These are phyloP conservation scores for Gallinago stenura DNA, from an alignment of 2,797 vertebrate genomes.

Conservation along the genomic window DNA sequence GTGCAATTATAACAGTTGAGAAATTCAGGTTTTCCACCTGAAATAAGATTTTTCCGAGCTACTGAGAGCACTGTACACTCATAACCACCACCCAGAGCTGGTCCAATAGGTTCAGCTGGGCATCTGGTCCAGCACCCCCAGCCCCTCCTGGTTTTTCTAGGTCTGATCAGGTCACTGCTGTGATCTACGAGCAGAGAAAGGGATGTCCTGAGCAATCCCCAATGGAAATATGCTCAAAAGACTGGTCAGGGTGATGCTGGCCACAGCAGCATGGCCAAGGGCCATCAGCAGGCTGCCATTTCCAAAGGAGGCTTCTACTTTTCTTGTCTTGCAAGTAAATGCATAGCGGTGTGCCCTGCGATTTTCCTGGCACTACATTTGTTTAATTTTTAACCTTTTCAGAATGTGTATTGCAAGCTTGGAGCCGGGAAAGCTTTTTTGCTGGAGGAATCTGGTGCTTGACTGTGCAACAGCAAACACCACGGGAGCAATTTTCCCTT, in stretches of 20 bases:
- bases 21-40: not conserved
- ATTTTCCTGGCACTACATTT: not conserved
- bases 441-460: not conserved
- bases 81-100: not conserved
- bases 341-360: fast-evolving
- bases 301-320: not conserved
- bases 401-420: not conserved
- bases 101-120: not conserved
- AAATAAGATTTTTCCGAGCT: not conserved
- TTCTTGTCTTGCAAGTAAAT: not conserved
- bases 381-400: not conserved
- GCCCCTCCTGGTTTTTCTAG: not conserved
- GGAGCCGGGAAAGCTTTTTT: not conserved
- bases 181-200: not conserved
- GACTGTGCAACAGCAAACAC: not conserved
- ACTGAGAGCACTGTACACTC: not conserved
- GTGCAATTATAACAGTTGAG: not conserved
- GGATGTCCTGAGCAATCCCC: not conserved
- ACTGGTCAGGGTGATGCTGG: not conserved
- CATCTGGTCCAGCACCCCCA: not conserved
- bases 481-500: conserved; percentile 5
- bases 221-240: not conserved
- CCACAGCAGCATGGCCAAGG: fast-evolving
- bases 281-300: not conserved
- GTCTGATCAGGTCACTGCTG: not conserved